Evolutionary conservation across 2,797 vertebrate species (phyloP), one percentile per base, ranked within the genome.

Genomic region (Sandelia bainsii): DNA sequence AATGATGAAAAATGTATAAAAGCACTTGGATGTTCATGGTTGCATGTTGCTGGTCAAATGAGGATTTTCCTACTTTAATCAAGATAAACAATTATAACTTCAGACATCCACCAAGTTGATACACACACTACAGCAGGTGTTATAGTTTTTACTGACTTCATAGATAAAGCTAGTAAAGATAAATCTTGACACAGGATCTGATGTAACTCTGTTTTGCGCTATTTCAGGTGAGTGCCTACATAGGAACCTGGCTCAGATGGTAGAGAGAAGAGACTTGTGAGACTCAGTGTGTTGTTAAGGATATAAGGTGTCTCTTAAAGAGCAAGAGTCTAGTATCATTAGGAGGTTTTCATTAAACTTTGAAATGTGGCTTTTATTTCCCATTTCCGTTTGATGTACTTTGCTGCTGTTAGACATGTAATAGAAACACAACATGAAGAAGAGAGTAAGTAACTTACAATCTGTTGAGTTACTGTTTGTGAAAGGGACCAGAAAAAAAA

Each of bases 151-250:
- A 39, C 39, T 17, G 52, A 34, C 4, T 70, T 50, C 12, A 23
- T 42, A 58, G 50, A 17, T 39, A 39, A 16, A 58, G 54, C 42
- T 52, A 66, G 45, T 39, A 16, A 46, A 52, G 23, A 19, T 29
- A 58, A 73, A 64, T 8, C 37, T 60, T 23, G 6, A 63, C 45
- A 62, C 45, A 75, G 54, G 34, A 58, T 77, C 68, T 86, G 74
- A 86, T 71, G 25, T 82, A 82, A 85, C 66, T 61, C 27, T 49
- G 58, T 83, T 72, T 74, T 78, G 51, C 62, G 79, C 76, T 87
- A 82, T 87, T 84, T 84, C 71, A 77, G 79, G 69, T 82, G 71
- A 72, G 81, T 52, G 69, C 76, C 83, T 83, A 82, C 86, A 78
- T 78, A 68, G 51, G 56, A 69, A 52, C 40, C 44, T 51, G 54